A percentile compares a stretch with the other conserved stretches of the same genome.
These are phyloP conservation scores for Cancer borealis DNA, from an alignment of 2,888 invertebrate species.

Conservation along the genomic window DNA sequence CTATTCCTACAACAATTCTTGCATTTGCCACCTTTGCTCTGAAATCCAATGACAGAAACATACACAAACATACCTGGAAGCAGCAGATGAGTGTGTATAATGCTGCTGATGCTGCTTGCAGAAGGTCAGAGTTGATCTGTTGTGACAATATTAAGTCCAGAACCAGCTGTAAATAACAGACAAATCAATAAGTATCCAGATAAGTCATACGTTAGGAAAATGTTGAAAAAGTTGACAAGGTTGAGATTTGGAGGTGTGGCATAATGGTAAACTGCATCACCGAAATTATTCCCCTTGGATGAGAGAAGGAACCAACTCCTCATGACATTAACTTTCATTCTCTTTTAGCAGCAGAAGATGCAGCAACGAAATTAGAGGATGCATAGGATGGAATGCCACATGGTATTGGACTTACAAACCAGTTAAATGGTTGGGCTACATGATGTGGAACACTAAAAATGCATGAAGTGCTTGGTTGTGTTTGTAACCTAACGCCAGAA, in stretches of 20 bases:
- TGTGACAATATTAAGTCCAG: constrained; percentile 85
- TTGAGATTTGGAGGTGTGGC: background rate
- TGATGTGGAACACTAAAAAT: no score
- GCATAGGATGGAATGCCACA: no score
- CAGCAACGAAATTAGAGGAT: no score
- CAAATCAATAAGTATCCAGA: background rate
- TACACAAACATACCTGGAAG: constrained; percentile 81
- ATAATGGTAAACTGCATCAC: background rate
- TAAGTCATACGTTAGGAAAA: background rate
- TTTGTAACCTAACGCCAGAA: background rate
- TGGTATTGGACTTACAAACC: no score
- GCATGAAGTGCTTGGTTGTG: no score
- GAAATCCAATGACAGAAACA: background rate
- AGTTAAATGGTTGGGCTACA: no score
- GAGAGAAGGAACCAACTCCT: no score
- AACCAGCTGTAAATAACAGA: constrained; percentile 81
- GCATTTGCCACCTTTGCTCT: background rate
- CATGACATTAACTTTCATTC: no score
- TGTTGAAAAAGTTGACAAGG: background rate
- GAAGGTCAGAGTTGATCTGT: constrained; percentile 85
- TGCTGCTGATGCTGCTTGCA: constrained; percentile 83
- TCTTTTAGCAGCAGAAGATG: no score
- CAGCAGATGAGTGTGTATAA: constrained; percentile 86
- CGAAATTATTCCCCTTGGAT: no score
- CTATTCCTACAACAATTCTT: background rate